A percentile compares a stretch with the other conserved stretches of the same genome.
These are phyloP conservation scores for Leucozona laternaria DNA, from an alignment of 2,888 invertebrate species.

Conservation along the genomic window DNA sequence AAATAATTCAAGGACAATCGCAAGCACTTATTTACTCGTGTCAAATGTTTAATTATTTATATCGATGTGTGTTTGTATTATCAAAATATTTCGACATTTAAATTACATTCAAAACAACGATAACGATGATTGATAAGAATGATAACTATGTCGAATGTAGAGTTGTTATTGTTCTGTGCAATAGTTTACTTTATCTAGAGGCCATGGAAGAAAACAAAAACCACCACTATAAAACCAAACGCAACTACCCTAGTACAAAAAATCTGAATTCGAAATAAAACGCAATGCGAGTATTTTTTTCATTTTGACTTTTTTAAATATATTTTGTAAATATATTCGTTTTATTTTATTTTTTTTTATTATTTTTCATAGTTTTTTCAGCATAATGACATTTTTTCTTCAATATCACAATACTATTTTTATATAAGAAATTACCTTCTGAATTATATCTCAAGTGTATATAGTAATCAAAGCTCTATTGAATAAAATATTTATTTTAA, in stretches of 20 bases:
- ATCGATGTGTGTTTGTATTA: not conserved
- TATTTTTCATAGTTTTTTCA: constrained; percentile 41
- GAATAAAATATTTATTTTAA: constrained; percentile 25
- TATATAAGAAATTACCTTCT: constrained; percentile 22
- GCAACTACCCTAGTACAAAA: not conserved
- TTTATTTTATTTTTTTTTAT: constrained; percentile 54
- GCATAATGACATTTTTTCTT: constrained; percentile 66
- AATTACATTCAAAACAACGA: constrained; percentile 13
- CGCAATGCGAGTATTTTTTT: not conserved
- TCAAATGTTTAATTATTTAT: not conserved
- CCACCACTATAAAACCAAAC: not conserved
- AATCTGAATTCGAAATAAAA: not conserved
- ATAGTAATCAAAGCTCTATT: constrained; percentile 27
- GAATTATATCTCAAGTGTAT: constrained; percentile 47
- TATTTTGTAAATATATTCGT: constrained; percentile 52
- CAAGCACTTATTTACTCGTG: constrained; percentile 1
- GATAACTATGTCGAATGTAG: not conserved
- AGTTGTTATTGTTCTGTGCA: not conserved
- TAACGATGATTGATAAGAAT: constrained; percentile 18
- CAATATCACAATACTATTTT: constrained; percentile 69
- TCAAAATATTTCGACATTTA: constrained; percentile 7
- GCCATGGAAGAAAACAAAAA: constrained; percentile 4
- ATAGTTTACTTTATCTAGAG: not conserved
- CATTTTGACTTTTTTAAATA: constrained; percentile 23
- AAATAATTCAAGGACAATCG: constrained; percentile 6